Conservation (phyloP, 64 coral and sea anemone species). For the Montipora efflorescens region DNA sequence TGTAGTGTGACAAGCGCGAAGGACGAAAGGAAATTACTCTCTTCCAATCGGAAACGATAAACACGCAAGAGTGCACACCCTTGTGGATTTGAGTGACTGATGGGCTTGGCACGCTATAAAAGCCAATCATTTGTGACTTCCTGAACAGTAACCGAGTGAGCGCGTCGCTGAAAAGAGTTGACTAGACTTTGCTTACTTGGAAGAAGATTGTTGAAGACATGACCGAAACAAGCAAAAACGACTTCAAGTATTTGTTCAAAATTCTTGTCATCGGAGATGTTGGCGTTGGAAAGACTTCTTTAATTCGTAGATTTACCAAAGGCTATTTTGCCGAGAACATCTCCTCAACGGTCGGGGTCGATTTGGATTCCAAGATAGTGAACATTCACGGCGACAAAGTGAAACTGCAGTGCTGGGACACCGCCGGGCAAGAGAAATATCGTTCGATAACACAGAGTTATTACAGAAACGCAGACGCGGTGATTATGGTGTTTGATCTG, state of each 20-base stretch:
- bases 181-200: background rate
- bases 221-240: constrained; percentile 26
- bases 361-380: constrained; percentile 84
- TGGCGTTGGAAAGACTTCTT: constrained; percentile 96
- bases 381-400: constrained; percentile 95
- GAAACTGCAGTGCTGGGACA: constrained; percentile 98
- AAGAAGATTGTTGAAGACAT: background rate
- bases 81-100: background rate
- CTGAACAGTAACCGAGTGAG: constrained; percentile 4
- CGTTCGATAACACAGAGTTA: constrained; percentile 92
- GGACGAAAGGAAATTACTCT: constrained; percentile 32
- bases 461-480: constrained; percentile 96
- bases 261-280: constrained; percentile 92
- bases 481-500: constrained; percentile 97
- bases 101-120: constrained; percentile 31
- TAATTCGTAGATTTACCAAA: constrained; percentile 95
- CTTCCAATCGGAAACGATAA: constrained; percentile 30
- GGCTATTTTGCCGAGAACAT: constrained; percentile 96
- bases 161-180: constrained; percentile 1
- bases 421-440: constrained; percentile 96
- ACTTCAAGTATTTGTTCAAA: constrained; percentile 95
- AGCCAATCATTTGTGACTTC: background rate
- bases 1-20: constrained; percentile 13
- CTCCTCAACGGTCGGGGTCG: constrained; percentile 93
- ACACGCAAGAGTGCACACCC: constrained; percentile 33